phyloP scores from a whole-genome alignment of 1,140 invertebrate species.

The Drosophila nannoptera region DNA sequence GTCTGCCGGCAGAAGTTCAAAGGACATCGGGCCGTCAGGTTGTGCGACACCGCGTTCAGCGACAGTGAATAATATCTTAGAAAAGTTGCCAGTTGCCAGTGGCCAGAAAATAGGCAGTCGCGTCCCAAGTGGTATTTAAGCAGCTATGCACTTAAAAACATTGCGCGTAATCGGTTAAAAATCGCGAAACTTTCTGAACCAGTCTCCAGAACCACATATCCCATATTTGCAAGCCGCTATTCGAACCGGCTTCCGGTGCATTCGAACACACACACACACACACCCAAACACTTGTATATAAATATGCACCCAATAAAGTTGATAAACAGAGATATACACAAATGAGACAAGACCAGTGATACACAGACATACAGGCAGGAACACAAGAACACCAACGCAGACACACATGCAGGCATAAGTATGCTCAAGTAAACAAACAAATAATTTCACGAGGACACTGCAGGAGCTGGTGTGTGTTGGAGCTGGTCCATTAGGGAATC shows the following conservation, averaged over 20 bases:
- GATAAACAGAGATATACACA: slow-evolving; percentile 5
- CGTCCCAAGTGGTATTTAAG: slow-evolving; percentile 14
- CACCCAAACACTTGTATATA: background rate
- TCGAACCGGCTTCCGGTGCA: slow-evolving; percentile 5
- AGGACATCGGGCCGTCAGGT: slow-evolving; percentile 72
- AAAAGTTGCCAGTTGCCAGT: background rate
- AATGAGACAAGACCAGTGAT: background rate
- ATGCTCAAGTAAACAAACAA: slow-evolving; percentile 12
- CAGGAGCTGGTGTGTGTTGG: background rate
- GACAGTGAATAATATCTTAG: slow-evolving; percentile 1
- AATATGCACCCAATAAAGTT: background rate
- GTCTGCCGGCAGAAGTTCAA: slow-evolving; percentile 72
- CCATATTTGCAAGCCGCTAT: background rate
- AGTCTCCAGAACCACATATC: background rate
- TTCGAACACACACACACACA: slow-evolving; percentile 1
- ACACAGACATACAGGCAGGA: background rate
- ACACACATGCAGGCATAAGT: background rate
- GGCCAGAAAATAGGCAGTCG: background rate
- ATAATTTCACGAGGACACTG: slow-evolving; percentile 1
- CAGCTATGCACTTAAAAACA: background rate
- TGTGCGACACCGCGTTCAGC: slow-evolving; percentile 49
- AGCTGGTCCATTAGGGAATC: background rate
- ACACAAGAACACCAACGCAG: background rate
- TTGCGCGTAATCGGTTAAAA: background rate
- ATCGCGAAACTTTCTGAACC: background rate